A percentile compares a stretch with the other conserved stretches of the same genome.
phyloP scores from a whole-genome alignment of 2,113 vertebrate genomes.

The Myotis davidii region DNA sequence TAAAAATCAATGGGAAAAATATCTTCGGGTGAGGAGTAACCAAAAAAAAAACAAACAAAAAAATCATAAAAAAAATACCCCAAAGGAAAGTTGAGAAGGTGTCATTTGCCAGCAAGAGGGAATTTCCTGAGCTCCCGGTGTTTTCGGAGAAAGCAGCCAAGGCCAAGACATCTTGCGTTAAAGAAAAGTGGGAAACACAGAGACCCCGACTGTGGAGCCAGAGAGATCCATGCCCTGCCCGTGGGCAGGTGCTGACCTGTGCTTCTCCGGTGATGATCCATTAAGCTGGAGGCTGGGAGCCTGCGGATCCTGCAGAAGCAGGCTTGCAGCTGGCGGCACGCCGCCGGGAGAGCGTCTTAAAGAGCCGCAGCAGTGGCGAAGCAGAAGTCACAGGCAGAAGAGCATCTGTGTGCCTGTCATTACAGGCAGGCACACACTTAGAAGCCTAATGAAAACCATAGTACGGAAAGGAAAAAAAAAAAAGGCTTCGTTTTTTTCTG shows the following conservation, averaged over 20 bases:
- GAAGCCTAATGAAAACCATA: slow-evolving; percentile 21
- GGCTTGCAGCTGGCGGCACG: background rate
- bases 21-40: no score
- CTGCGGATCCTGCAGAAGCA: background rate
- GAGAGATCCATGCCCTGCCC: background rate
- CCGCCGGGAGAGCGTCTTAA: background rate
- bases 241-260: slow-evolving; percentile 12
- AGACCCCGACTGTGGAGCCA: background rate
- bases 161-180: background rate
- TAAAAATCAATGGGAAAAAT: no score
- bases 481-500: background rate
- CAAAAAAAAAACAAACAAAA: background rate
- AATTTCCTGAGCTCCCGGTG: slow-evolving; percentile 22
- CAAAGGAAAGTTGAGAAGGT: background rate
- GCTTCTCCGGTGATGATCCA: slow-evolving; percentile 59
- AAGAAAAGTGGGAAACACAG: background rate
- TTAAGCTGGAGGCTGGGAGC: slow-evolving; percentile 38
- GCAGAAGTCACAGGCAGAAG: background rate
- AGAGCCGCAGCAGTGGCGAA: background rate
- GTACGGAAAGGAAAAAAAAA: background rate
- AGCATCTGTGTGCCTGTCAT: slow-evolving; percentile 29
- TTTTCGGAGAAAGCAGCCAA: background rate
- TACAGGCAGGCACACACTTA: background rate
- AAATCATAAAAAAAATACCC: background rate
- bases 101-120: slow-evolving; percentile 41